Evolutionary conservation across 2,888 invertebrate species (phyloP), one percentile per base, ranked within the genome.

Genomic region (Ormia ochracea): DNA sequence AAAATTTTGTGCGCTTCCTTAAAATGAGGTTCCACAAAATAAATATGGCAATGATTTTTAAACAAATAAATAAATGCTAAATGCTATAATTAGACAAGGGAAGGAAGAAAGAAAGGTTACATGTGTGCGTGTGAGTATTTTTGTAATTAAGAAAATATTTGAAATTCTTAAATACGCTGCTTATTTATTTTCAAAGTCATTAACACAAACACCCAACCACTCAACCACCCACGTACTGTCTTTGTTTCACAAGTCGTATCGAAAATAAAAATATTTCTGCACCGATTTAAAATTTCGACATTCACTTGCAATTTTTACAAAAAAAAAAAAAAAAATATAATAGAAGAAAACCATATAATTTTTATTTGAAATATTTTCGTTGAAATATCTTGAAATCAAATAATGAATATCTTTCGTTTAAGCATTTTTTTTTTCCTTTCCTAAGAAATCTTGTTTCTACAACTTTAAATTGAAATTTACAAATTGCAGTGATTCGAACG

Each of bases 111-210:
- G 50, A 36, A n/a, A 61, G 61, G 59, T 72, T 72, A 36, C 43
- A 54, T 72, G 6, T 23, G 45, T 72, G 12, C 36, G 33, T 54
- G n/a, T 54, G 33, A 21, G 1, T 21, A 12, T 54, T 10, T 38
- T 23, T 17, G 17, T 31, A 50, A 33, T 31, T 4, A 31, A 63
- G n/a, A 33, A 74, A 50, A 59, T 58, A 66, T 74, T 59, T 54
- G 14, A 66, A 72, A 56, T 72, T 52, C 61, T 52, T 48, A 66
- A 78, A 74, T 73, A 48, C 31, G 66, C 43, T 69, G 33, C 69
- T 61, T 76, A 48, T 66, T 73, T 56, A 75, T 79, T 80, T 80
- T 76, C 76, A 80, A 76, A 80, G 80, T 76, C 80, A 80, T 80
- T 76, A 80, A 72, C 80, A 76, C 70, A 76, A 38, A 54, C 75